Conservation (phyloP, 2,113 vertebrate species). For the Epinephelus moara region DNA sequence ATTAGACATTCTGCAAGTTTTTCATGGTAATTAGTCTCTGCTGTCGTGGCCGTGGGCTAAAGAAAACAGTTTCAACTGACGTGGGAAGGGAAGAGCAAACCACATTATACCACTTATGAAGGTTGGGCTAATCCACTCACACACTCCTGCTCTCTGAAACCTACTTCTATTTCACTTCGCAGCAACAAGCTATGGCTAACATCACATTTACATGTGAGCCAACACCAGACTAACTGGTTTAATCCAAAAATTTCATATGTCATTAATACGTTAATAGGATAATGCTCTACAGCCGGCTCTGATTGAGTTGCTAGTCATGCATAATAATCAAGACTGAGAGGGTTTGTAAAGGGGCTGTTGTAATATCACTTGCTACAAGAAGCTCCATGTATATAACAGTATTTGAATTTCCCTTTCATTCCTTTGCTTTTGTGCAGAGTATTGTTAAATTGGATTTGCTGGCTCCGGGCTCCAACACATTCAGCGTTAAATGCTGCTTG, state of each 20-base stretch:
- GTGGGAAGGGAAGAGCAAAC: conserved; percentile 26
- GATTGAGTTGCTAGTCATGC: conserved; percentile 6
- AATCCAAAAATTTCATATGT: conserved; percentile 23
- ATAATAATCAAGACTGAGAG: not conserved
- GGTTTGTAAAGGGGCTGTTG: conserved; percentile 2
- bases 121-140: not conserved
- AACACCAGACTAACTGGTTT: not conserved
- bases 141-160: not conserved
- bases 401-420: not conserved
- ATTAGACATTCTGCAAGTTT: conserved; percentile 15
- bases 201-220: not conserved
- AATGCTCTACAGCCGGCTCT: conserved; percentile 8
- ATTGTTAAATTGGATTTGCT: not conserved
- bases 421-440: not conserved
- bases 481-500: not conserved
- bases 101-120: conserved; percentile 5
- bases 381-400: not conserved
- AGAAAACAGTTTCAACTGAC: conserved; percentile 21
- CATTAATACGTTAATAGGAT: conserved; percentile 29
- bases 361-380: not conserved
- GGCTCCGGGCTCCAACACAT: not conserved
- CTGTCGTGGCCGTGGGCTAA: conserved; percentile 3
- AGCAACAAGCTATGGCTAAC: not conserved
- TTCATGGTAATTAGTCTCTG: conserved; percentile 32
- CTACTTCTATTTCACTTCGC: not conserved